Conservation (phyloP, 2,888 invertebrate species). For the Conchocele bisecta region DNA sequence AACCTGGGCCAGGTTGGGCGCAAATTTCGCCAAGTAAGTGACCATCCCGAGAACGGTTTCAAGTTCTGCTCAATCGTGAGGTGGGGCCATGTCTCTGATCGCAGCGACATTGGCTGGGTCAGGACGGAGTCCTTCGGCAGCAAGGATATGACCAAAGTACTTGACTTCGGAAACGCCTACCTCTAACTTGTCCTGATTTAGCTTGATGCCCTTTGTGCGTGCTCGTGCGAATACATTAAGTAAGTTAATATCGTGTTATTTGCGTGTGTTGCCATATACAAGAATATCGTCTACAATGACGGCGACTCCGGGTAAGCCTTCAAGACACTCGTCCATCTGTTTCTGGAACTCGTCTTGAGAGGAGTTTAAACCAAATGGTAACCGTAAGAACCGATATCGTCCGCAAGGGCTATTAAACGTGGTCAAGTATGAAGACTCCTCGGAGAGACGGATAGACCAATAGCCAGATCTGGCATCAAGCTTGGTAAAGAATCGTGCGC, state of each 20-base stretch:
- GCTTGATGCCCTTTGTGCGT: slow-evolving; percentile 13
- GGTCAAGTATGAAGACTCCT: slow-evolving; percentile 29
- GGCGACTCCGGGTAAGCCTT: slow-evolving; percentile 17
- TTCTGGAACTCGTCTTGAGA: slow-evolving; percentile 49
- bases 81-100: slow-evolving; percentile 26
- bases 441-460: slow-evolving; percentile 12
- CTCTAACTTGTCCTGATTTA: slow-evolving; percentile 34
- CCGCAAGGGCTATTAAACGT: slow-evolving; percentile 49
- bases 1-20: slow-evolving; percentile 1
- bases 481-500: slow-evolving; percentile 12
- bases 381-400: slow-evolving; percentile 42
- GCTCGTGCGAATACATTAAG: slow-evolving; percentile 1
- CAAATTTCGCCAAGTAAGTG: slow-evolving; percentile 10
- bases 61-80: slow-evolving; percentile 4
- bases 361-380: slow-evolving; percentile 55
- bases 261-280: slow-evolving; percentile 19
- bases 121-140: slow-evolving; percentile 20
- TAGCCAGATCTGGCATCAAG: slow-evolving; percentile 9
- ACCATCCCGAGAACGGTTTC: slow-evolving; percentile 26
- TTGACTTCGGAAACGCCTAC: slow-evolving; percentile 18
- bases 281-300: slow-evolving; percentile 29
- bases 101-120: slow-evolving; percentile 38
- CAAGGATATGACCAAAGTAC: slow-evolving; percentile 42
- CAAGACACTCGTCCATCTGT: slow-evolving; percentile 15
- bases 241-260: slow-evolving; percentile 18